These are phyloP conservation scores for Zaprionus obscuricornis DNA, from an alignment of 2,888 invertebrate genomes.

Conservation along the genomic window DNA sequence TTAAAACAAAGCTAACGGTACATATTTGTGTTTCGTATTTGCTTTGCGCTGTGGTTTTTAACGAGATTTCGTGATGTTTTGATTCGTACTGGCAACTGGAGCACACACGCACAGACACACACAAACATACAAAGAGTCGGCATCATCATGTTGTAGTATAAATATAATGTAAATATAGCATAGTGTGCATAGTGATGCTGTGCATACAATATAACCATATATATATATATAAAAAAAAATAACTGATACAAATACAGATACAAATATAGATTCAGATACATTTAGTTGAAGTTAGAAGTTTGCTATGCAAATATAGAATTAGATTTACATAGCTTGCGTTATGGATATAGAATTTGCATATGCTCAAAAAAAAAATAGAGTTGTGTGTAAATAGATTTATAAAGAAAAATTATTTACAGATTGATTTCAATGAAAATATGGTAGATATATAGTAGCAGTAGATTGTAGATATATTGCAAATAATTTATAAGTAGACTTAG, in stretches of 20 bases:
- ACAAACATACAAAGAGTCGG: conserved; percentile 1
- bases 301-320: background rate
- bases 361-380: too few species aligned
- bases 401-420: too few species aligned
- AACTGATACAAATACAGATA: conserved; percentile 2
- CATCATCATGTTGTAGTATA: conserved; percentile 15
- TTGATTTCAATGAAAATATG: too few species aligned
- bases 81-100: conserved; percentile 51
- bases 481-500: too few species aligned
- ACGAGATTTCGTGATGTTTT: conserved; percentile 64
- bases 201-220: background rate
- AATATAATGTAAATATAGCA: conserved; percentile 28
- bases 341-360: conserved; percentile 47
- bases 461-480: too few species aligned
- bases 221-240: background rate
- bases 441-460: too few species aligned
- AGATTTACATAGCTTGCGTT: conserved; percentile 39
- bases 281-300: background rate
- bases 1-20: conserved; percentile 63
- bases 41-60: conserved; percentile 53
- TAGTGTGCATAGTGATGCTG: background rate
- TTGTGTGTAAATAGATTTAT: too few species aligned
- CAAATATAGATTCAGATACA: background rate
- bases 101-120: conserved; percentile 28
- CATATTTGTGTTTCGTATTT: conserved; percentile 47